A percentile compares a stretch with the other conserved stretches of the same genome.
Evolutionary conservation across 2,888 invertebrate species (phyloP).

Genomic region (Zhengitettix transpicula): DNA sequence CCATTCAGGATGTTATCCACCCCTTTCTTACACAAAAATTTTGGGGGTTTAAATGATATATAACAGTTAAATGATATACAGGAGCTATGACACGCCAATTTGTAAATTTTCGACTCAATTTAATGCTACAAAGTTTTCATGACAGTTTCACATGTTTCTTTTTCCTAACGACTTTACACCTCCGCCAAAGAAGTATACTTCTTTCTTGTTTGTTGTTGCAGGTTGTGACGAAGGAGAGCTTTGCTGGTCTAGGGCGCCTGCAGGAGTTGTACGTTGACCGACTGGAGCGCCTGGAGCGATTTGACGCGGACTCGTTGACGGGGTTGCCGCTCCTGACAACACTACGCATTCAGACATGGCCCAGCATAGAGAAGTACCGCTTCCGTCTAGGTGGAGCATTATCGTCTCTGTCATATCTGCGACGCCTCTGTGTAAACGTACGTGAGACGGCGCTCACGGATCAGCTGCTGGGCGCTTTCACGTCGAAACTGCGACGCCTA

Average conservation of each 20-base stretch:
- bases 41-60: too few relatives aligned
- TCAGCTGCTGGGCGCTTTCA: constrained; percentile 24
- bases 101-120: too few relatives aligned
- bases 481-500: constrained; percentile 23
- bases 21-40: too few relatives aligned
- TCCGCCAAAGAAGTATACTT: too few relatives aligned
- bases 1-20: too few relatives aligned
- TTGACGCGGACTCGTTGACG: constrained; percentile 21
- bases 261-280: constrained; percentile 60
- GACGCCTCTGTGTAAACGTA: constrained; percentile 9
- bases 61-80: too few relatives aligned
- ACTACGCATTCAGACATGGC: constrained; percentile 38
- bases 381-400: constrained; percentile 19
- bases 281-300: constrained; percentile 36
- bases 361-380: constrained; percentile 42
- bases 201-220: constrained; percentile 20
- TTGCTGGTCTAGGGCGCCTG: constrained; percentile 49
- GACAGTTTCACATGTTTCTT: too few relatives aligned
- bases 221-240: constrained; percentile 53
- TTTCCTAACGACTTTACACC: too few relatives aligned
- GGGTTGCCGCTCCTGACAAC: constrained; percentile 18
- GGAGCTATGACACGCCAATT: too few relatives aligned
- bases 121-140: too few relatives aligned
- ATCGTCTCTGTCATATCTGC: constrained; percentile 4
- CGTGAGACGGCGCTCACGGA: constrained; percentile 22